Conservation (phyloP, 2,888 invertebrate genomes). For the Diarsia dahlii region DNA sequence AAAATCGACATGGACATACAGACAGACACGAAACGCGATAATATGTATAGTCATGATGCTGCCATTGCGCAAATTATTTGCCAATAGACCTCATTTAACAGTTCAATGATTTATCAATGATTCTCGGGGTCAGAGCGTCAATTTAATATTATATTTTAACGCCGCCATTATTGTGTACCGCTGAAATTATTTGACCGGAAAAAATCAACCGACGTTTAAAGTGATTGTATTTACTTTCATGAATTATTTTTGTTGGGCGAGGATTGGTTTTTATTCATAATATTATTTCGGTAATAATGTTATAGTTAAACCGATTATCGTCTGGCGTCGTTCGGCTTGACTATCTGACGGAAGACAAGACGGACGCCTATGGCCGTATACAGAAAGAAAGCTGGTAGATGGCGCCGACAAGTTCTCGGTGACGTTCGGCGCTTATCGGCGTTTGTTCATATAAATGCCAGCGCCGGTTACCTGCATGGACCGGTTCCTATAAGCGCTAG, state of each 20-base stretch:
- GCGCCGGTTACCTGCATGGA: too few relatives aligned
- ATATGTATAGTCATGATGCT: background rate
- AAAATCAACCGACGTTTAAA: background rate
- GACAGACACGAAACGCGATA: background rate
- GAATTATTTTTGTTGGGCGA: background rate
- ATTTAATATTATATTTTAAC: constrained; percentile 43
- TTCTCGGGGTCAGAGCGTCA: constrained; percentile 40
- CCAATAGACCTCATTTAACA: constrained; percentile 42
- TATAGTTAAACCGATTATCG: background rate
- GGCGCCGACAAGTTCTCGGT: too few relatives aligned
- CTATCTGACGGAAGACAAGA: too few relatives aligned
- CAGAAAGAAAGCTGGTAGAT: too few relatives aligned
- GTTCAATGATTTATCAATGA: constrained; percentile 53
- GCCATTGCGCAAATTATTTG: background rate
- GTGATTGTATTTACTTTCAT: background rate
- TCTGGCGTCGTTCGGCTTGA: too few relatives aligned
- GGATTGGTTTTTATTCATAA: background rate
- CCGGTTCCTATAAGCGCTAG: too few relatives aligned
- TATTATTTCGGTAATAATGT: background rate
- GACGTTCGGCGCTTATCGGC: too few relatives aligned
- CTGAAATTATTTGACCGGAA: background rate
- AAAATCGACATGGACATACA: background rate
- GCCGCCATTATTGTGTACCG: background rate
- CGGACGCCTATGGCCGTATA: too few relatives aligned
- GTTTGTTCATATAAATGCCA: too few relatives aligned